Percentiles rank a stretch among this genome's conserved stretches.
These are phyloP conservation scores for Dorcus parallelipipedus DNA, from an alignment of 2,888 invertebrate genomes.

Conservation along the genomic window DNA sequence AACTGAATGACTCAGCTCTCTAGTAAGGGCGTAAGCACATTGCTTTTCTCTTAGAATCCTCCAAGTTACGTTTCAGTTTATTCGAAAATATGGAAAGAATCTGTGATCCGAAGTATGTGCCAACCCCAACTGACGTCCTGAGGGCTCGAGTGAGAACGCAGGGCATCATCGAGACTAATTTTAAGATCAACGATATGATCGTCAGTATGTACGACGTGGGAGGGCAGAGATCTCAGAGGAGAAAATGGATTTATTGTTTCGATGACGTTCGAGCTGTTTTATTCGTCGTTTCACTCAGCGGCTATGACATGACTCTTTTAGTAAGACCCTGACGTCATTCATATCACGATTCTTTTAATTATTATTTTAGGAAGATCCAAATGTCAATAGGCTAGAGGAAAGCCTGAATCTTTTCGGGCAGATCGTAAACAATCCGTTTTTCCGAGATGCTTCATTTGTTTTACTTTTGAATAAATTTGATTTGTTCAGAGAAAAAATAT, in stretches of 20 bases:
- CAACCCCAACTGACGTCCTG: constrained; percentile 62
- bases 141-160: constrained; percentile 63
- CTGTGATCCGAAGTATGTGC: constrained; percentile 60
- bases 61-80: constrained; percentile 48
- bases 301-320: constrained; percentile 63
- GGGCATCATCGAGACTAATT: constrained; percentile 65
- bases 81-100: constrained; percentile 67
- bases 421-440: constrained; percentile 64
- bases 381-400: constrained; percentile 61
- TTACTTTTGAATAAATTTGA: constrained; percentile 65
- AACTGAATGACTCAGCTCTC: constrained; percentile 63
- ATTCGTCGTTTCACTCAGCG: constrained; percentile 63
- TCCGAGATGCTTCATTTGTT: constrained; percentile 60
- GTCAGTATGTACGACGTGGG: constrained; percentile 64
- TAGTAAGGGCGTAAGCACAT: constrained; percentile 51
- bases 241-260: constrained; percentile 68
- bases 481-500: constrained; percentile 62
- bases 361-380: constrained; percentile 55
- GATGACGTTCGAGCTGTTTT: constrained; percentile 62
- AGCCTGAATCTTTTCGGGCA: constrained; percentile 62
- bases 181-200: constrained; percentile 58
- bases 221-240: constrained; percentile 61
- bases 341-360: background rate
- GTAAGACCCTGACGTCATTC: constrained; percentile 31
- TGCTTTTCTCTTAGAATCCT: background rate